Base-by-base conservation (phyloP, 2,888 invertebrate genomes). In the Eupithecia tripunctaria region DNA sequence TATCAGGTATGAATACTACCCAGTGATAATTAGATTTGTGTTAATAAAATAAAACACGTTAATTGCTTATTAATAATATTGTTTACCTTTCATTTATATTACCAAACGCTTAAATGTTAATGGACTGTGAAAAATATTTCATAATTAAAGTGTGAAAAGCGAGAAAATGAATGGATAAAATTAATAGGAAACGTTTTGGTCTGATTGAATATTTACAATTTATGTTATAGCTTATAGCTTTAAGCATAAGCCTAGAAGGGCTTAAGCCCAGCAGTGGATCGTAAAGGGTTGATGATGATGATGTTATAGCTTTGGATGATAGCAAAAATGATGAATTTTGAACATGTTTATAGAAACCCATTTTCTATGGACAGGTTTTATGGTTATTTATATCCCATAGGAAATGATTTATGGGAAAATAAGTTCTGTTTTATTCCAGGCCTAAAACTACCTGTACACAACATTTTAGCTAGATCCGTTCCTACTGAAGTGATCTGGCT, bases 51-150 rank as follows among this genome's bases (percentile, higher is more conserved):
- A 75, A 77, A 80, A 81, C 67, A 62, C 74, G 79, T 78, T 80
- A 81, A 82, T 83, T 82, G 79, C 75, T 75, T 78, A 78, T 80
- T 77, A 77, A 66, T 74, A 77, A 66, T 74, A 67, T 36, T 79
- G 79, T 82, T 81, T 80, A 77, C 78, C 79, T 79, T 79, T 76
- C 80, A 82, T 81, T 79, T 75, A 18, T 60, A 60, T 25, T 4
- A 29, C 29, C 7, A 60, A 3, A 60, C 29, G 27, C 10, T 60
- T 60, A 60, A 60, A 29, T 29, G 8, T 29, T 29, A 60, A 60
- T 60, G 29, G 18, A 18, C 29, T 18, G 60, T 29, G 60, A 60
- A 60, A 60, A 60, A 27, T 25, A 59, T 27, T 47, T 51, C 4
- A 25, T 56, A 56, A 56, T 8, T 47, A 8, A n/a, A n/a, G 47